Base-by-base conservation (phyloP, 2,888 invertebrate species). In the Tuberolachnus salignus region DNA sequence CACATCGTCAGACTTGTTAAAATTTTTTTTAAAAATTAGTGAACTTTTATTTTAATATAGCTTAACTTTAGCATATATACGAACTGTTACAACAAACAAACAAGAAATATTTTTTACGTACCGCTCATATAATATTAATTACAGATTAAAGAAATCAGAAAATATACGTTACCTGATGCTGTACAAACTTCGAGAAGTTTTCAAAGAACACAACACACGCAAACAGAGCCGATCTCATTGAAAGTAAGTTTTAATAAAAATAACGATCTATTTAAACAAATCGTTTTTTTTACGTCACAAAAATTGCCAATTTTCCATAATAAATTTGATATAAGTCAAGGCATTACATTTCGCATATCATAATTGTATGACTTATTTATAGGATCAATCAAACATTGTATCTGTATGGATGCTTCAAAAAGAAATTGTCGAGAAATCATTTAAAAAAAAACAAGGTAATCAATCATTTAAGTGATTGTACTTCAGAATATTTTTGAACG, bases 351-450 rank as follows among this genome's bases (percentile, higher is more conserved):
- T n/a, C n/a, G n/a, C n/a, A n/a, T 4, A 34, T 34, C 34, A 34
- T 34, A 34, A 34, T 34, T 19, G 19, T 63, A 63, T 46, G 6
- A 46, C 13, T 42, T 57, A 11, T 51, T 49, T 19, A 34, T 34
- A 74, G 74, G 74, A 74, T 51, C 63, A 66, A 51, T 74, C 74
- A 46, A 74, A 55, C 66, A 34, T 74, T 26, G 64, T 53, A 19
- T 55, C 74, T 23, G 21, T 74, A 46, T 74, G 74, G 74, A 23
- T 66, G 44, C 51, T 74, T n/a, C 53, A 66, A 55, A 64, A 55
- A 6, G 66, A 74, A 53, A 42, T 21, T 0, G 44, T 13, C 23
- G 8, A 23, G 14, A 55, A 66, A 16, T 23, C 21, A n/a, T 26
- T 21, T 3, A 6, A 11, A 74, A 44, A 46, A 26, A 19, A 26